Base-by-base conservation (phyloP, 2,888 invertebrate species). In the Phyllotreta cruciferae region DNA sequence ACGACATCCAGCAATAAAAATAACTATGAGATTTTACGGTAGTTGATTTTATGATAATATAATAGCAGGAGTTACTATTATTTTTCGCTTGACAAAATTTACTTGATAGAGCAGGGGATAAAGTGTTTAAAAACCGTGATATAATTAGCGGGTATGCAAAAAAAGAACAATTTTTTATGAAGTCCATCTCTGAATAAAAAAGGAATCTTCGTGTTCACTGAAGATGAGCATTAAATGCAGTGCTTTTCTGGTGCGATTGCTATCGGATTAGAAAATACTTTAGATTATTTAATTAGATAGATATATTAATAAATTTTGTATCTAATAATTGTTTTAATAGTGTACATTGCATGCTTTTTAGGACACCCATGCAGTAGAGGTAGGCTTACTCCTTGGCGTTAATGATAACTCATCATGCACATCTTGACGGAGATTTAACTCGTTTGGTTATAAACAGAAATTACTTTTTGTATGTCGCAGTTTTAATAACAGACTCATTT, bases 11-110 rank as follows among this genome's bases (percentile, higher is more conserved):
- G 70, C 73, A 74, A 73, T 71, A 75, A 73, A 75, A 75, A 74
- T 76, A 75, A 73, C 74, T 74, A 73, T 74, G 71, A 76, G 73
- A 75, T 75, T 75, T 76, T 73, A 75, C 76, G 76, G 74, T 76
- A 71, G 71, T 71, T 75, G 77, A 72, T 72, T 74, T 71, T 37
- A 72, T 73, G 74, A 75, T 71, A 73, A 72, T 73, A 72, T 68
- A 69, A 57, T 66, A 64, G 66, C 64, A 66, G 68, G 66, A 66
- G 66, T 67, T 60, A 66, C 66, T 71, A 68, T 71, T 69, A 70
- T 70, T 52, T 62, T 62, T 38, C 57, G 62, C 67, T 65, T 65
- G 67, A 63, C 67, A 63, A 65, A 65, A 56, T 67, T 61, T 65
- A 62, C 42, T 53, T 56, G 67, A 67, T 67, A 56, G 53, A 50